Evolutionary conservation across 2,888 invertebrate genomes (phyloP).

Genomic region (Erebia ligea): DNA sequence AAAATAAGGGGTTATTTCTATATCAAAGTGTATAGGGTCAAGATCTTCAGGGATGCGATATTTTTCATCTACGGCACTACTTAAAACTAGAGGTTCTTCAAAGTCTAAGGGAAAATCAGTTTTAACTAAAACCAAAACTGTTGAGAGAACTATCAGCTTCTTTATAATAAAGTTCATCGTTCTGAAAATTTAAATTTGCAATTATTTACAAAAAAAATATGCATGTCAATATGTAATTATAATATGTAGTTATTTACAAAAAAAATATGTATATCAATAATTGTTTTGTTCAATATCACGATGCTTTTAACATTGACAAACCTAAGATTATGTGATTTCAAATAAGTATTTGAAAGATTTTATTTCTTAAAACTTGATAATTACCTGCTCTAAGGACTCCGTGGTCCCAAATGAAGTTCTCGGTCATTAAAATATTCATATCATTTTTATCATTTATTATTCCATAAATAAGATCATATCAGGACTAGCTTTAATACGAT

Average conservation of each 20-base stretch:
- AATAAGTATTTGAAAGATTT: too few relatives aligned
- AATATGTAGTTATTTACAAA: not conserved
- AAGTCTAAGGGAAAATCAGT: conserved; percentile 63
- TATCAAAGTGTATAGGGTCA: conserved; percentile 76
- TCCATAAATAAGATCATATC: conserved; percentile 16
- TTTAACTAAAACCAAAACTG: conserved; percentile 50
- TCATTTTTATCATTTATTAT: conserved; percentile 9
- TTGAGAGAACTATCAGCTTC: conserved; percentile 53
- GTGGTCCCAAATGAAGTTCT: conserved; percentile 14
- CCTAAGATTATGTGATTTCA: too few relatives aligned
- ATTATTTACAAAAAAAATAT: not conserved
- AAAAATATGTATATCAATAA: not conserved
- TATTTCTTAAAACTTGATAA: not conserved
- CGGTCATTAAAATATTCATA: conserved; percentile 20
- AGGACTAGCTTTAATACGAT: not conserved
- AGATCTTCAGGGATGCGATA: conserved; percentile 74
- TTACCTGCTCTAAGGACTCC: conserved; percentile 26
- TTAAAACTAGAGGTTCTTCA: conserved; percentile 45
- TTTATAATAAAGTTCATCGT: conserved; percentile 52
- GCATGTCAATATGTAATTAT: too few relatives aligned
- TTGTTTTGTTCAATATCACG: too few relatives aligned
- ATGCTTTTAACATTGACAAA: too few relatives aligned
- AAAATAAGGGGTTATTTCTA: conserved; percentile 81
- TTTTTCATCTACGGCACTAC: conserved; percentile 45
- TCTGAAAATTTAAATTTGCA: conserved; percentile 45